Evolutionary conservation across 2,888 invertebrate genomes (phyloP).

Genomic region (Erebia aethiops): DNA sequence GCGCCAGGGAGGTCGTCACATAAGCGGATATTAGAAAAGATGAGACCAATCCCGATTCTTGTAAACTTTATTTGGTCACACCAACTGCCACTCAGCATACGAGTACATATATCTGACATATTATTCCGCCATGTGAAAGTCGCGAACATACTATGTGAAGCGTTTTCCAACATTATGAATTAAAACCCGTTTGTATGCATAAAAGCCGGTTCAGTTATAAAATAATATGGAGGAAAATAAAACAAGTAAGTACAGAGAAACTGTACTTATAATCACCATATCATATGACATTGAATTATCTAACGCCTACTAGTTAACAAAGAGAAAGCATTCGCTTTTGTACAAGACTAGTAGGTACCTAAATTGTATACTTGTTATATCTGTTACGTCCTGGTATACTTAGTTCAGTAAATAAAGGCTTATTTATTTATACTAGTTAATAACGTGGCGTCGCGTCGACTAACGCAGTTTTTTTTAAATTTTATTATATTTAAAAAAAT

Average conservation of each 20-base stretch:
- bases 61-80: background rate
- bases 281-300: background rate
- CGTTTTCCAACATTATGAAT: slow-evolving; percentile 35
- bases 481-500: too few relatives aligned
- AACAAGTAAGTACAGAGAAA: background rate
- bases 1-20: too few relatives aligned
- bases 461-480: too few relatives aligned
- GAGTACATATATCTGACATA: slow-evolving; percentile 20
- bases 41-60: background rate
- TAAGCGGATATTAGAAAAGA: too few relatives aligned
- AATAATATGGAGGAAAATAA: slow-evolving; percentile 18
- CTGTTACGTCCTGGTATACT: too few relatives aligned
- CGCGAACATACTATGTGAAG: slow-evolving; percentile 25
- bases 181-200: slow-evolving; percentile 31
- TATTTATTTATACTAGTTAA: background rate
- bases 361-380: too few relatives aligned
- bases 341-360: too few relatives aligned
- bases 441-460: too few relatives aligned
- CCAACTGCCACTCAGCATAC: slow-evolving; percentile 23
- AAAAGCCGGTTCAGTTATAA: slow-evolving; percentile 26
- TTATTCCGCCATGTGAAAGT: slow-evolving; percentile 34
- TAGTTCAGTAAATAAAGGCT: too few relatives aligned
- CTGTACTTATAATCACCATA: background rate
- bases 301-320: background rate
- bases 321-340: too few relatives aligned